Evolutionary conservation across 2,797 vertebrate species (phyloP).

Genomic region (Ctenopoma kingsleyae): DNA sequence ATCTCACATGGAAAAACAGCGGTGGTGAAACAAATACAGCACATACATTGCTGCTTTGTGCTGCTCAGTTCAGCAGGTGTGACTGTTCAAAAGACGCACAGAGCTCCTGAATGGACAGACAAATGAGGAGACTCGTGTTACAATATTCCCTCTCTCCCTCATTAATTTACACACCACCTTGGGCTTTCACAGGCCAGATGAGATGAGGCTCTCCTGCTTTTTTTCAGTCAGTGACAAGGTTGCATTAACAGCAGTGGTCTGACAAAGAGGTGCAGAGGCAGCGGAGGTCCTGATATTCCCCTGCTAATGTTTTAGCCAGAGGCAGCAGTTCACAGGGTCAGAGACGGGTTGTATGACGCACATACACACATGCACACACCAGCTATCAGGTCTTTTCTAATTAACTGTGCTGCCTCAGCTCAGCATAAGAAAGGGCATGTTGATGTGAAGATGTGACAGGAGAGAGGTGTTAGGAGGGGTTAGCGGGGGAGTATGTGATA

Average conservation of each 20-base stretch:
- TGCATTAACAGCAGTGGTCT: slow-evolving; percentile 28
- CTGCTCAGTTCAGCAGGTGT: slow-evolving; percentile 58
- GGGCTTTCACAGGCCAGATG: slow-evolving; percentile 22
- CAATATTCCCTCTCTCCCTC: slow-evolving; percentile 48
- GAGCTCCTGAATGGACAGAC: slow-evolving; percentile 21
- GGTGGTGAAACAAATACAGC: slow-evolving; percentile 37
- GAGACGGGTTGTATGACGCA: slow-evolving; percentile 58
- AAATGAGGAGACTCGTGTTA: slow-evolving; percentile 54
- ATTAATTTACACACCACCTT: slow-evolving; percentile 59
- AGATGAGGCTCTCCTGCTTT: slow-evolving; percentile 25
- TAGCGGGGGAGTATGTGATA: neutral
- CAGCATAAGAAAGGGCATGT: slow-evolving; percentile 37
- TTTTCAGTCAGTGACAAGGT: slow-evolving; percentile 28
- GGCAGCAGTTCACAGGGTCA: slow-evolving; percentile 70
- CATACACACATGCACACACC: slow-evolving; percentile 28
- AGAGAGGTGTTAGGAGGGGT: slow-evolving; percentile 2
- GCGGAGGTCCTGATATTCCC: slow-evolving; percentile 57
- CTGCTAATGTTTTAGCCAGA: slow-evolving; percentile 70
- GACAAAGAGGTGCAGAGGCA: slow-evolving; percentile 44
- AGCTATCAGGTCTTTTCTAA: slow-evolving; percentile 64
- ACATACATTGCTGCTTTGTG: slow-evolving; percentile 30
- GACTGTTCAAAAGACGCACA: slow-evolving; percentile 35
- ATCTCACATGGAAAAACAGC: slow-evolving; percentile 20
- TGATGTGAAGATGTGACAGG: slow-evolving; percentile 35
- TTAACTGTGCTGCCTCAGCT: slow-evolving; percentile 58